phyloP scores from a whole-genome alignment of 2,888 invertebrate species.

The Metallyticus violacea region DNA sequence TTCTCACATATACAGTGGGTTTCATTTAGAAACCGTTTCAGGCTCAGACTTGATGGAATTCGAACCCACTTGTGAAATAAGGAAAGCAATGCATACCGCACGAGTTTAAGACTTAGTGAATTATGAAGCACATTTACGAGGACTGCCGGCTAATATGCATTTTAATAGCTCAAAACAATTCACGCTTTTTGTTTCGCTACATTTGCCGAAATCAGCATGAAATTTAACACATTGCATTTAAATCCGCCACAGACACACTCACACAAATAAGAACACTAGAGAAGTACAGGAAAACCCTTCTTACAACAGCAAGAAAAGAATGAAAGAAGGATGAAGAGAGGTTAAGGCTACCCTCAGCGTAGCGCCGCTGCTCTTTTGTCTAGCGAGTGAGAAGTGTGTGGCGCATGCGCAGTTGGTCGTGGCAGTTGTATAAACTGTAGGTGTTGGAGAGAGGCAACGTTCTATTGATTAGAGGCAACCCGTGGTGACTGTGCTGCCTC shows the following conservation, averaged over 20 bases:
- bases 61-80: neutral
- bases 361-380: neutral
- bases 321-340: neutral
- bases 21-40: neutral
- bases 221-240: neutral
- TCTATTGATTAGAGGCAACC: neutral
- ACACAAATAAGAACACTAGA: neutral
- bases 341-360: neutral
- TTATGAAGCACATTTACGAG: neutral
- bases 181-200: neutral
- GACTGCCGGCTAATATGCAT: neutral
- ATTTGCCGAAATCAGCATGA: neutral
- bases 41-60: neutral
- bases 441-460: neutral
- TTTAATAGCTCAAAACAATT: neutral
- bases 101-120: neutral
- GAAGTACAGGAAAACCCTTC: neutral
- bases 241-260: too few species aligned
- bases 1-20: neutral
- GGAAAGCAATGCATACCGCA: neutral
- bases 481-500: neutral
- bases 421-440: neutral
- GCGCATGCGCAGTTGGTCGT: neutral
- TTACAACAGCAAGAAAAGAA: neutral
- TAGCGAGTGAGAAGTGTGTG: neutral